Base-by-base conservation (phyloP, 2,888 invertebrate genomes). In the Agrochola litura region DNA sequence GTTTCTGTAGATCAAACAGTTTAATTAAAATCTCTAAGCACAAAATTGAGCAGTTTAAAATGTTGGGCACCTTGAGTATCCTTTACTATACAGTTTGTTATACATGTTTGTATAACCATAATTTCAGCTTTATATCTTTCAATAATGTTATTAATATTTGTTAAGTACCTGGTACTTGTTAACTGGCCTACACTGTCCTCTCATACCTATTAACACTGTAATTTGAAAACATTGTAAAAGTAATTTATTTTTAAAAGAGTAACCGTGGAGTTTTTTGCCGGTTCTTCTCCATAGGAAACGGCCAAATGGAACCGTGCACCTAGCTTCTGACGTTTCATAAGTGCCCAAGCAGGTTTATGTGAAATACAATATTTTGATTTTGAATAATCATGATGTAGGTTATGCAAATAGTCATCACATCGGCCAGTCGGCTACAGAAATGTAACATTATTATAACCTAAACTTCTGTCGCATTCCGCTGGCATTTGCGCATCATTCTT, bases 401-500 rank as follows among this genome's bases (percentile, higher is more conserved):
- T 30, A 52, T 37, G 22, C 52, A 67, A 16, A 37, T 6, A 22
- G 37, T 52, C 8, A 22, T 12, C 37, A 67, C 41, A 72, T 22
- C 14, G 25, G 16, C 19, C 9, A 63, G 3, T n/a, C 1, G 19
- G 0, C 22, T 41, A 22, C 16, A 72, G 2, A 43, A 5, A 49
- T 56, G 4, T 43, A 37, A 37, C n/a, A 19, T n/a, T 3, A 2
- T 37, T 37, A 5, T 1, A 68, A 30, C 43, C 25, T 60, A 9
- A 49, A 63, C 60, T 70, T 70, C 49, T 56, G 65, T 9, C 30
- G 8, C 49, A 61, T 73, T 60, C 61, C 0, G 5, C 14, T 16
- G 49, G 64, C 14, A 76, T 25, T 77, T 74, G 43, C 64, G 52
- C 74, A 64, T 75, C 22, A 63, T 64, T 25, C 60, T 80, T 78